Evolutionary conservation across 2,797 vertebrate genomes (phyloP), one percentile per base, ranked within the genome.

Genomic region (Picus viridis): DNA sequence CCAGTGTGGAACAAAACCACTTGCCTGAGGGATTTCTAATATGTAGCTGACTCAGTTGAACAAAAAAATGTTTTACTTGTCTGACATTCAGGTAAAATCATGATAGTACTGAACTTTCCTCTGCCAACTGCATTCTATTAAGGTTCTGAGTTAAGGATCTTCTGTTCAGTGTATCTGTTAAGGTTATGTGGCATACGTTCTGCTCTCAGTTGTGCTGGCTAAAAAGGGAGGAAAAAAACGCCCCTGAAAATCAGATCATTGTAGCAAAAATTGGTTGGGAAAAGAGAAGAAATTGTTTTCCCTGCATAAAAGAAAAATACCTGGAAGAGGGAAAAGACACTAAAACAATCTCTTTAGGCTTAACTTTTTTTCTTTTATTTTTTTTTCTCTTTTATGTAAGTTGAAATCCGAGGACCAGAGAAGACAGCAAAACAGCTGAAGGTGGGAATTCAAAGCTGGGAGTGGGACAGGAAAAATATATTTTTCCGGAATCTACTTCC

Each of bases 81-180:
- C 62, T 91, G 86, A 77, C 51, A 71, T 80, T 92, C 65, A 75
- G 75, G 29, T 83, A 78, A 74, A 87, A 90, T 58, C 69, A 57
- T 0, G 4, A 43, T 15, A 0, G 7, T 22, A 30, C 29, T 56
- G 29, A 69, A 49, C 41, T 62, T 88, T 34, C 17, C 58, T 74
- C 56, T 41, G 39, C 53, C 41, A 68, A 0, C 30, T 79, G 41
- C 8, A 1, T 5, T 10, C 20, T 63, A 9, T 30, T 56, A 56
- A 56, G 9, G 54, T 56, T 56, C 29, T 30, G 29, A 56, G 29
- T 56, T 56, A 29, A 56, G 74, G 34, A 7, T 62, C 22, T 54
- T 73, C 49, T 27, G 34, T 26, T 62, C 34, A 32, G 70, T n/a
- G 6, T 67, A 26, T 79, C 43, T 79, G 15, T n/a, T 23, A 54